Conservation (phyloP, 1,140 invertebrate genomes). For the Eurosta solidaginis region DNA sequence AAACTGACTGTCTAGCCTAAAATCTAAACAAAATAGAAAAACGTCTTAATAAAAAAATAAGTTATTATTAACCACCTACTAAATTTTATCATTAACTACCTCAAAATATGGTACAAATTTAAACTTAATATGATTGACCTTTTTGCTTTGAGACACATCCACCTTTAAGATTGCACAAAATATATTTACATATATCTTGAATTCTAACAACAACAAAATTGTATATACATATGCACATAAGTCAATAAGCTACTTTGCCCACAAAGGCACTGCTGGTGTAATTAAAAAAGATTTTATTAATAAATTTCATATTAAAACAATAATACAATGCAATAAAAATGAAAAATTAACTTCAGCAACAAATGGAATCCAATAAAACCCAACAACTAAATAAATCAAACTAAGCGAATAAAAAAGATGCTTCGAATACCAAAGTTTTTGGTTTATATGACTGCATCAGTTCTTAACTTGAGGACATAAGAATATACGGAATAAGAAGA, state of each 20-base stretch:
- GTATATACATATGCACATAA: background rate
- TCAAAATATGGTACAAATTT: no score
- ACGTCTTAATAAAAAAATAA: no score
- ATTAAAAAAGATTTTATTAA: background rate
- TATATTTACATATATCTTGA: background rate
- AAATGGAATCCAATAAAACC: conserved; percentile 6
- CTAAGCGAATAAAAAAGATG: background rate
- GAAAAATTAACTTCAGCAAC: conserved; percentile 24
- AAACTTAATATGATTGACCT: no score
- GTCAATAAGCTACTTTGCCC: background rate
- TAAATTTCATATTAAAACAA: conserved; percentile 2
- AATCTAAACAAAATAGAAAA: no score
- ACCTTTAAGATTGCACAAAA: background rate
- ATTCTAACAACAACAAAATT: background rate
- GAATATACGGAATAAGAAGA: background rate
- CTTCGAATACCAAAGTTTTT: background rate
- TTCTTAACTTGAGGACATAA: background rate
- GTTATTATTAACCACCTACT: no score
- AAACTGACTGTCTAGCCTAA: no score
- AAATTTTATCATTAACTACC: no score
- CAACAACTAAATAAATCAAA: conserved; percentile 7
- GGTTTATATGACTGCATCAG: background rate
- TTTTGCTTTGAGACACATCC: background rate
- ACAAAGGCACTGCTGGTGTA: background rate
- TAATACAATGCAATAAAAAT: conserved; percentile 12